Conservation (phyloP, 1,140 invertebrate genomes). For the Ceratina japonica region DNA sequence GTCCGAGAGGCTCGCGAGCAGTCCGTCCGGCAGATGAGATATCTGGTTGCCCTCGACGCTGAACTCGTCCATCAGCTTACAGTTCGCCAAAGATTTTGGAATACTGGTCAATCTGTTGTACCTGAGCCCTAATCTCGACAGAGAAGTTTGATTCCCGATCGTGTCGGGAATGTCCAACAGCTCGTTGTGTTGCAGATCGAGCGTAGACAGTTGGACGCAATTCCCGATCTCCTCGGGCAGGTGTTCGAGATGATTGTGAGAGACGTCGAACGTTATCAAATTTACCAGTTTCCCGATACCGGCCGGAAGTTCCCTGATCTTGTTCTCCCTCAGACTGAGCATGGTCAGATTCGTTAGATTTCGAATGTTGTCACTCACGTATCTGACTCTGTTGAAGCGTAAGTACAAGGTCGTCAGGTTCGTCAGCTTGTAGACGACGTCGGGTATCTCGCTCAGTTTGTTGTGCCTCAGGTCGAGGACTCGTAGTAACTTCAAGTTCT, state of each 20-base stretch:
- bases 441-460: slow-evolving; percentile 98
- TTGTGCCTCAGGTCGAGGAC: slow-evolving; percentile 99
- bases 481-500: slow-evolving; percentile 90
- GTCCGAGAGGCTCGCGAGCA: slow-evolving; percentile 94
- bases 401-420: slow-evolving; percentile 97
- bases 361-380: slow-evolving; percentile 94
- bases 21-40: slow-evolving; percentile 94
- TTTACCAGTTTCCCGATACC: slow-evolving; percentile 95
- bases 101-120: slow-evolving; percentile 96
- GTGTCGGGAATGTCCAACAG: slow-evolving; percentile 96
- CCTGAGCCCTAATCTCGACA: slow-evolving; percentile 94
- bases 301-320: slow-evolving; percentile 95
- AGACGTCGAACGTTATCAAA: slow-evolving; percentile 97
- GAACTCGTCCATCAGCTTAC: slow-evolving; percentile 98
- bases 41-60: slow-evolving; percentile 99
- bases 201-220: slow-evolving; percentile 94
- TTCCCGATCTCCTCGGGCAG: slow-evolving; percentile 96
- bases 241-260: slow-evolving; percentile 98
- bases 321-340: slow-evolving; percentile 98
- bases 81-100: slow-evolving; percentile 94
- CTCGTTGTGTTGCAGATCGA: slow-evolving; percentile 99
- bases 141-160: slow-evolving; percentile 93
- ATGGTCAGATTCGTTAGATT: slow-evolving; percentile 96
- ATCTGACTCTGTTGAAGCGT: slow-evolving; percentile 96
- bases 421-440: slow-evolving; percentile 96